Evolutionary conservation across 2,797 vertebrate species (phyloP), one percentile per base, ranked within the genome.

Genomic region (Denticeps clupeoides): DNA sequence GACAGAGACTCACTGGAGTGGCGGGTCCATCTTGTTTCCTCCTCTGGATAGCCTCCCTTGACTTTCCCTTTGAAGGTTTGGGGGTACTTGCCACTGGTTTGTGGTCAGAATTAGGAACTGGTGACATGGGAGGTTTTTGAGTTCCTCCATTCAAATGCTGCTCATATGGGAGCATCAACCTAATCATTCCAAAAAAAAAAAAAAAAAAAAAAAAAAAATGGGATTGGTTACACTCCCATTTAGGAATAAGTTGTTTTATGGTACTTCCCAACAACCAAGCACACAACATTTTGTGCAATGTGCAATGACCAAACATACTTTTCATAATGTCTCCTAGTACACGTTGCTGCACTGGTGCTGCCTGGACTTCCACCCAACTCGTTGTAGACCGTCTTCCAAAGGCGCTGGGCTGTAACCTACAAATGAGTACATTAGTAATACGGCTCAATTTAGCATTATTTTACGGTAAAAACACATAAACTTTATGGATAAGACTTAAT

Each of bases 331-430:
- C 82, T 73, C 47, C 85, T 64, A 59, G 85, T 87, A 68, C 85
- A 87, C 37, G 85, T 87, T 6, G 85, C 85, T 1, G 85, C 85
- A 2, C 85, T 87, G 58, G 85, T 87, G 65, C 85, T 87, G 31
- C 84, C 83, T 0, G 84, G 80, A 27, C 83, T 85, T 23, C 85
- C 84, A 4, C 85, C 85, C 53, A 87, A 58, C 71, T 86, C 81
- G 4, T 87, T 84, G 29, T 87, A 87, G 6, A 87, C 83, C n/a
- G 74, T 69, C 51, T 87, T 87, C 85, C 85, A 87, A 28, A 83
- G 65, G 3, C 83, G 75, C 5, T 79, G 79, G 0, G 67, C 32
- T 0, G 84, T 87, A 60, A 87, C 85, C 84, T 87, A 54, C 0
- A 55, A 35, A 28, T 25, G 24, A 33, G 15, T 21, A 26, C 9